A percentile compares a stretch with the other conserved stretches of the same genome.
These are phyloP conservation scores for Cataglyphis livida DNA, from an alignment of 2,888 invertebrate genomes.

Conservation along the genomic window DNA sequence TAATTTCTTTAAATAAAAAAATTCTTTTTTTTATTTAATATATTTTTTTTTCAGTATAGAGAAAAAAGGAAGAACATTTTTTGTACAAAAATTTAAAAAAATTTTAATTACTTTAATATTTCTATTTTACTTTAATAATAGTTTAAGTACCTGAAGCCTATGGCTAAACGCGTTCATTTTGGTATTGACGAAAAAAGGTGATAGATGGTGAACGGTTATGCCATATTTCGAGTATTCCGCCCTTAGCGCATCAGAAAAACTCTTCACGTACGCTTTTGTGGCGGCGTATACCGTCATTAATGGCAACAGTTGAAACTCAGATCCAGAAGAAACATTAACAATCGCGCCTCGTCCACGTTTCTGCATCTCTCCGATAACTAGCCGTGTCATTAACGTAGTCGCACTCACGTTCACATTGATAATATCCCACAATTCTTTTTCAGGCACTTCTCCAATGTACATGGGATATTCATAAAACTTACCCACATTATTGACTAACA, in stretches of 20 bases:
- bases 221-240: slow-evolving; percentile 92
- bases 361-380: slow-evolving; percentile 93
- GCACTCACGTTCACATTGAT: slow-evolving; percentile 95
- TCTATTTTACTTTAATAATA: background rate
- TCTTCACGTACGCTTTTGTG: slow-evolving; percentile 93
- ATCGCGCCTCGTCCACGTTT: slow-evolving; percentile 92
- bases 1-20: too few species aligned
- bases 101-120: background rate
- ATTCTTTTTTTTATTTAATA: too few species aligned
- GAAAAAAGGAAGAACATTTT: too few species aligned
- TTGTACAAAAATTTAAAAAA: background rate
- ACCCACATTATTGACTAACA: slow-evolving; percentile 96
- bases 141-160: slow-evolving; percentile 87
- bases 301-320: slow-evolving; percentile 94
- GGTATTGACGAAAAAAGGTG: slow-evolving; percentile 95
- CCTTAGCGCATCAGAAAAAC: slow-evolving; percentile 92
- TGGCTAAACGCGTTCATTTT: slow-evolving; percentile 96
- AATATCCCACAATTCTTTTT: slow-evolving; percentile 92
- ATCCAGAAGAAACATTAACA: slow-evolving; percentile 96
- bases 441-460: slow-evolving; percentile 91
- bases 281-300: slow-evolving; percentile 96
- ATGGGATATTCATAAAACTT: slow-evolving; percentile 94
- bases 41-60: too few species aligned
- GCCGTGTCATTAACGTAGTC: slow-evolving; percentile 93
- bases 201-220: slow-evolving; percentile 94